Evolutionary conservation across 2,888 invertebrate genomes (phyloP).

Genomic region (Timandra comae): DNA sequence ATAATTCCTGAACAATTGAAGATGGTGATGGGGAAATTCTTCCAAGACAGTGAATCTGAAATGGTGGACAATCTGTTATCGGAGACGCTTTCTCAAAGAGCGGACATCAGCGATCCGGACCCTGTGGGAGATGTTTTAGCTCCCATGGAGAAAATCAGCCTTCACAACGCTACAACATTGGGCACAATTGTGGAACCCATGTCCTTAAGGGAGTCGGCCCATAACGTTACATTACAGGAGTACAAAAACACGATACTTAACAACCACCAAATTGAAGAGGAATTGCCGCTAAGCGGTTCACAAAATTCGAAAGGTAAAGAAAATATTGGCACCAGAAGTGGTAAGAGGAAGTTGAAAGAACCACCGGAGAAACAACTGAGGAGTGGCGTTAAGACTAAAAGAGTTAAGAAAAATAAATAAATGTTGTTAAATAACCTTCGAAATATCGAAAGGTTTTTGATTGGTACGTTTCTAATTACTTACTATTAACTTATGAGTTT

Average conservation of each 20-base stretch:
- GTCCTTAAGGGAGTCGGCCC: conserved; percentile 18
- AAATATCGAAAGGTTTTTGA: no score
- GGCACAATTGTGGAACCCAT: conserved; percentile 30
- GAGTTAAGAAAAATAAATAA: no score
- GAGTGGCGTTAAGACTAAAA: no score
- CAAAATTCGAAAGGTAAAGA: conserved; percentile 35
- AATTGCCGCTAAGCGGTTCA: conserved; percentile 35
- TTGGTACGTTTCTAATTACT: no score
- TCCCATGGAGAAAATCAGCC: conserved; percentile 35
- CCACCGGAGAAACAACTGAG: neutral
- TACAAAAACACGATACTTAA: conserved; percentile 39
- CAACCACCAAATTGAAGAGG: conserved; percentile 25
- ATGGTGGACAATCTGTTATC: conserved; percentile 41
- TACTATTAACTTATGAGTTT: no score
- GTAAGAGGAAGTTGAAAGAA: conserved; percentile 32
- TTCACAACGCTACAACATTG: conserved; percentile 35
- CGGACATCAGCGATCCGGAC: conserved; percentile 25
- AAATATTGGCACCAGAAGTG: conserved; percentile 22
- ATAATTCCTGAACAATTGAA: conserved; percentile 33
- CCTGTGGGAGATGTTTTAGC: conserved; percentile 40
- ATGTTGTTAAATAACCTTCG: no score
- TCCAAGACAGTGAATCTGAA: conserved; percentile 26
- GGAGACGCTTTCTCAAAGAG: conserved; percentile 36
- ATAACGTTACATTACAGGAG: conserved; percentile 29
- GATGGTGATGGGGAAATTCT: conserved; percentile 30